Conservation (phyloP, 2,113 vertebrate genomes). For the Sialia sialis region DNA sequence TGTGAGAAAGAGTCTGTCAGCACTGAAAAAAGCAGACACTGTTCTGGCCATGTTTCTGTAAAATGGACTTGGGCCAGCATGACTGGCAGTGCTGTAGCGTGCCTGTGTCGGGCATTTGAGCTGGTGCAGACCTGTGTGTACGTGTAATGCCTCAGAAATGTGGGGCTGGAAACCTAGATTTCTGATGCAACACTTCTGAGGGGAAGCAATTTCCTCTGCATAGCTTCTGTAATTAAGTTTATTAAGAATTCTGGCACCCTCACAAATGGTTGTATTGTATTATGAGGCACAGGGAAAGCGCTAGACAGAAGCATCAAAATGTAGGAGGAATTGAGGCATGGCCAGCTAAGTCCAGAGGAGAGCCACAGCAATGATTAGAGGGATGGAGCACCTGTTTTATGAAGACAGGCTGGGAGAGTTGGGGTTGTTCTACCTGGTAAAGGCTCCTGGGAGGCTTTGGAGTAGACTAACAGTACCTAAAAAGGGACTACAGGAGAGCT, state of each 20-base stretch:
- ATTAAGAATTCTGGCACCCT: background rate
- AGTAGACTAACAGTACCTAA: background rate
- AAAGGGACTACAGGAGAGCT: background rate
- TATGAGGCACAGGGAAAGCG: background rate
- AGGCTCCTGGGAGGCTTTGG: background rate
- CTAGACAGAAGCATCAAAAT: background rate
- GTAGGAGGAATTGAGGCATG: background rate
- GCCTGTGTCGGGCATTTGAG: background rate
- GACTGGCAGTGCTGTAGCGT: fast-evolving
- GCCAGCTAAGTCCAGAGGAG: background rate
- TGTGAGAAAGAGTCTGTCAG: background rate
- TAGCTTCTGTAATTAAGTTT: background rate
- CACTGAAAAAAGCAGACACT: background rate
- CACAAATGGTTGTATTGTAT: background rate
- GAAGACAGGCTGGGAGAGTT: background rate
- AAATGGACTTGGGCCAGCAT: background rate
- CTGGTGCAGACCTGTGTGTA: background rate
- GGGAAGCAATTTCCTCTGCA: background rate
- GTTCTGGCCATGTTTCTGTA: background rate
- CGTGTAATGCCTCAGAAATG: background rate
- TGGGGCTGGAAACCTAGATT: background rate
- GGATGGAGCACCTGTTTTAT: background rate
- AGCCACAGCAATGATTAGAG: background rate
- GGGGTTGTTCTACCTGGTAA: background rate
- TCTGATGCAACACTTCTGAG: background rate